Base-by-base conservation (phyloP, 2,888 invertebrate genomes). In the Tyria jacobaeae region DNA sequence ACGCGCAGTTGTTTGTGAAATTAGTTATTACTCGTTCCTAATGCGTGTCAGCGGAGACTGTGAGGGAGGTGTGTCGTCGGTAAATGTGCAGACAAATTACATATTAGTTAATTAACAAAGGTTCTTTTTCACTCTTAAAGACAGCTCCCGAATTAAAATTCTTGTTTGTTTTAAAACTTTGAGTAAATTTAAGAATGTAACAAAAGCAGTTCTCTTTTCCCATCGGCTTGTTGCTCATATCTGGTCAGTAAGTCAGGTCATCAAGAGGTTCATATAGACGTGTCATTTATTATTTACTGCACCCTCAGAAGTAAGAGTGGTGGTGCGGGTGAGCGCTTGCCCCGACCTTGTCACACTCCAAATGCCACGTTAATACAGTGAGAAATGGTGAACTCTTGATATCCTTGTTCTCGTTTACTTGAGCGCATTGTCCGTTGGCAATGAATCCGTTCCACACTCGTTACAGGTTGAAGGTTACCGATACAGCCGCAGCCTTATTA, bases 401-500 rank as follows among this genome's bases (percentile, higher is more conserved):
- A 72, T 67, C 74, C 76, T 74, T 74, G 74, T 70, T 74, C 74
- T 75, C 70, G 65, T 75, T 74, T 39, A 31, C 12, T 31, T 27
- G 31, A 21, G 10, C n/a, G 54, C 15, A 17, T 37, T 57, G 48
- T 27, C 2, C 27, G 25, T 17, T 41, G 51, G 25, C 35, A 37
- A 24, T 35, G 56, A 31, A 34, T 37, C 56, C 10, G 35, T 35
- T 35, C 24, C 37, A 25, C 35, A 6, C 52, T 51, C 17, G 27
- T 1, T 3, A 12, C 27, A 17, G 31, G 27, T 5, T 27, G 41
- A 48, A 34, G 24, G 47, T 47, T 21, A 47, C 6, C 24, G n/a
- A 35, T 24, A 24, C 35, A 1, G 9, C n/a, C 6, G 4, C 6
- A 15, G 7, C 35, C 1, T 7, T 24, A 31, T 6, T 31, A 31